Base-by-base conservation (phyloP, 1,140 invertebrate genomes). In the Pentalonia nigronervosa region DNA sequence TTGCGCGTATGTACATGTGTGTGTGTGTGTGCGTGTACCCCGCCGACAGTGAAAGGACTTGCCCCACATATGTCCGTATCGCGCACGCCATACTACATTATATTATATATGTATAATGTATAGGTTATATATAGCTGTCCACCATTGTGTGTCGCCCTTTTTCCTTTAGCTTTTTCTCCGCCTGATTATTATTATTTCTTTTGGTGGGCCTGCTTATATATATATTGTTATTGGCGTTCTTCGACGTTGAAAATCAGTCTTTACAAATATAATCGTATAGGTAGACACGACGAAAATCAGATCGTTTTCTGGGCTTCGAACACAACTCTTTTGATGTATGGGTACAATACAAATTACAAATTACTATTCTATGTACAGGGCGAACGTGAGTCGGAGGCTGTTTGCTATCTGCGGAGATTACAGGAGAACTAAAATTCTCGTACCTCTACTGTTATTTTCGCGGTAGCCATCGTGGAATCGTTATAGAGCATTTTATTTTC, bases 71-170 rank as follows among this genome's bases (percentile, higher is more conserved):
- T 76, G 60, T 76, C n/a, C 60, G 30, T n/a, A 76, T 14, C 30
- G 30, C 90, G 41, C 90, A 41, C 25, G 36, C 25, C n/a, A 36
- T 47, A 47, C 48, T 14, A 34, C 14, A 50, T 76, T 76, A 76
- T 76, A n/a, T 76, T 76, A 34, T 76, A 76, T 76, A n/a, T 67
- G 60, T 67, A 30, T n/a, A 67, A 67, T 67, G 60, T 67, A 67
- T 67, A 76, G n/a, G 50, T 53, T 53, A 53, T 53, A 53, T 53
- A 53, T 53, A 53, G 47, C 86, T 87, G 47, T 89, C 89, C 86
- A 30, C 93, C 56, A 76, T 94, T 94, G 89, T 94, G 60, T 91
- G n/a, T 91, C 76, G 92, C 90, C 50, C 81, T 94, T 89, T 56
- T 90, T 87, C 14, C 17, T 88, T 92, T 83, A 47, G 1, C 48